Evolutionary conservation across 2,888 invertebrate genomes (phyloP).

Genomic region (Meliscaeva auricollis): DNA sequence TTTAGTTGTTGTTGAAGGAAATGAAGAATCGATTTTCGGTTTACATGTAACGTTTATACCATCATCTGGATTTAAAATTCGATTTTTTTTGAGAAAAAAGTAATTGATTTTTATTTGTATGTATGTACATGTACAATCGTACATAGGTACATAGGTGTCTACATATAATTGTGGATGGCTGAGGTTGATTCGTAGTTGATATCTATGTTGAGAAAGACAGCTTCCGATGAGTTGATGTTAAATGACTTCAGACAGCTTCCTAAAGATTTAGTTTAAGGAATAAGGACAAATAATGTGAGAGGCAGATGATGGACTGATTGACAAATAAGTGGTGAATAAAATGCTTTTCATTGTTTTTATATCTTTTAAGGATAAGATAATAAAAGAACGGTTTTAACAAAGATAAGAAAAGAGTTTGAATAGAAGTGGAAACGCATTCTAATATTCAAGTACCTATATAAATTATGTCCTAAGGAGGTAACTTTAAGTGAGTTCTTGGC

Average conservation of each 20-base stretch:
- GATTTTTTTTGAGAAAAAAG: constrained; percentile 30
- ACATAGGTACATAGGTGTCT: neutral
- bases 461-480: neutral
- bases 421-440: no score
- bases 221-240: constrained; percentile 6
- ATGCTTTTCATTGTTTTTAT: no score
- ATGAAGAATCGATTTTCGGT: constrained; percentile 60
- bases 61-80: constrained; percentile 61
- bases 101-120: neutral
- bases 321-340: constrained; percentile 33
- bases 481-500: neutral
- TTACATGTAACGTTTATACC: constrained; percentile 60
- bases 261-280: neutral
- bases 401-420: neutral
- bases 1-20: neutral
- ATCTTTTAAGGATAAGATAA: neutral
- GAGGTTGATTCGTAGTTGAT: constrained; percentile 2
- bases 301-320: constrained; percentile 9
- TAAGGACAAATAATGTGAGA: neutral
- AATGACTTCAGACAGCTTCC: neutral
- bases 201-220: neutral
- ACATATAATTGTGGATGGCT: no score
- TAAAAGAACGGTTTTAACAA: no score
- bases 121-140: neutral
- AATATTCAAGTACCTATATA: neutral